Conservation (phyloP, 2,113 vertebrate genomes). For the Leucoraja erinaceus region DNA sequence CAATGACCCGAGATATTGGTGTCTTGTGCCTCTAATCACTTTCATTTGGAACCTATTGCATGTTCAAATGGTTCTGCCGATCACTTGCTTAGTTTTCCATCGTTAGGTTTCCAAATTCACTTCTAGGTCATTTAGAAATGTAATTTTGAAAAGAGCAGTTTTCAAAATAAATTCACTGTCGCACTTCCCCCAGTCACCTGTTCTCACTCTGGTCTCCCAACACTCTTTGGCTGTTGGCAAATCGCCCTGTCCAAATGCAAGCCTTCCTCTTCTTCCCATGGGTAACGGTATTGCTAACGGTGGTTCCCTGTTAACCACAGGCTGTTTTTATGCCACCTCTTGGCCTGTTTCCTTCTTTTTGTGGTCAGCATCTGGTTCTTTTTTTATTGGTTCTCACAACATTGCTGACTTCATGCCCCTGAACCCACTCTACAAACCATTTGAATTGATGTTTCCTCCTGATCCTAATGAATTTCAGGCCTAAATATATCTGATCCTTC, state of each 20-base stretch:
- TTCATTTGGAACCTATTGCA: background rate
- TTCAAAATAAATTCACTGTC: background rate
- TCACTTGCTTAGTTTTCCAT: background rate
- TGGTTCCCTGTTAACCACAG: background rate
- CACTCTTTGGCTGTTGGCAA: too few relatives aligned
- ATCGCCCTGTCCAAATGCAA: background rate
- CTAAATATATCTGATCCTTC: background rate
- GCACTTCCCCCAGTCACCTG: too few relatives aligned
- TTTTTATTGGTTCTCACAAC: background rate
- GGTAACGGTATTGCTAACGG: background rate
- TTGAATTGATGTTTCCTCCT: background rate
- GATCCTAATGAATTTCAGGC: background rate
- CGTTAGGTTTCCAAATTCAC: background rate
- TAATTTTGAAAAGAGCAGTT: background rate
- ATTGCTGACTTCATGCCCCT: background rate
- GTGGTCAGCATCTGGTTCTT: background rate
- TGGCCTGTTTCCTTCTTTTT: background rate
- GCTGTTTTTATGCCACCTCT: background rate
- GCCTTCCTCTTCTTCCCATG: background rate
- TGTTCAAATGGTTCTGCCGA: background rate
- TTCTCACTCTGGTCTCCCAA: too few relatives aligned
- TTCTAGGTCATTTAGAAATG: background rate
- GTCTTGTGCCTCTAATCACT: background rate
- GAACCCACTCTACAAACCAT: background rate
- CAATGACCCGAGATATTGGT: too few relatives aligned